These are phyloP conservation scores for Thalpophila matura DNA, from an alignment of 2,888 invertebrate genomes.

Conservation along the genomic window DNA sequence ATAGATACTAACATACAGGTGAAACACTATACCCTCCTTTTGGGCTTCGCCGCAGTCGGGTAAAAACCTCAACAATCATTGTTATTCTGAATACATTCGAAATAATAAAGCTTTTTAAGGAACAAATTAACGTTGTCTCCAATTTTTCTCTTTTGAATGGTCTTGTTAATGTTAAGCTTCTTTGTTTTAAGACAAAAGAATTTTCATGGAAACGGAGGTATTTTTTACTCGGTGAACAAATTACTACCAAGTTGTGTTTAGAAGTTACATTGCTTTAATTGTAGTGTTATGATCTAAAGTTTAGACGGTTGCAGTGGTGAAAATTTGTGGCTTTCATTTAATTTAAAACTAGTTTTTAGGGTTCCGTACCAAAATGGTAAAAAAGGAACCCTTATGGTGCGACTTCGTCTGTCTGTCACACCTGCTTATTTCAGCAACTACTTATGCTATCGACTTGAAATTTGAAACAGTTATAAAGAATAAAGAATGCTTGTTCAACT, in stretches of 20 bases:
- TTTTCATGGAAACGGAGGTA: slow-evolving; percentile 47
- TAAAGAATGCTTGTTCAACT: too few relatives aligned
- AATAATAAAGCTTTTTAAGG: slow-evolving; percentile 23
- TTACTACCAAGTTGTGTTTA: slow-evolving; percentile 13
- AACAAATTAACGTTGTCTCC: slow-evolving; percentile 43
- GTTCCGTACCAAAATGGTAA: too few relatives aligned
- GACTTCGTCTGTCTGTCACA: too few relatives aligned
- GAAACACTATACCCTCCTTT: too few relatives aligned
- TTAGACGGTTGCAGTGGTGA: slow-evolving; percentile 3
- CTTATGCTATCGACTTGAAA: too few relatives aligned
- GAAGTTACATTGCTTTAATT: slow-evolving; percentile 21
- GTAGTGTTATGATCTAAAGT: slow-evolving; percentile 13
- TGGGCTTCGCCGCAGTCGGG: too few relatives aligned
- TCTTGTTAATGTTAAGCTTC: slow-evolving; percentile 64
- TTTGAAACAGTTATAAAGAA: too few relatives aligned
- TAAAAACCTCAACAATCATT: slow-evolving; percentile 11
- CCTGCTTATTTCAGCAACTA: too few relatives aligned
- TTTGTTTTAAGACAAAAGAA: slow-evolving; percentile 64
- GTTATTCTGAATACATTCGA: slow-evolving; percentile 4
- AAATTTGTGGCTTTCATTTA: slow-evolving; percentile 3
- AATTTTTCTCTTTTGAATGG: slow-evolving; percentile 54
- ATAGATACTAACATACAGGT: too few relatives aligned
- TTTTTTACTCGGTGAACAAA: slow-evolving; percentile 55
- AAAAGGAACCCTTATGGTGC: too few relatives aligned
- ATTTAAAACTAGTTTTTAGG: too few relatives aligned